These are phyloP conservation scores for Mesoclemmys tuberculata DNA, from an alignment of 2,113 vertebrate species.

Conservation along the genomic window DNA sequence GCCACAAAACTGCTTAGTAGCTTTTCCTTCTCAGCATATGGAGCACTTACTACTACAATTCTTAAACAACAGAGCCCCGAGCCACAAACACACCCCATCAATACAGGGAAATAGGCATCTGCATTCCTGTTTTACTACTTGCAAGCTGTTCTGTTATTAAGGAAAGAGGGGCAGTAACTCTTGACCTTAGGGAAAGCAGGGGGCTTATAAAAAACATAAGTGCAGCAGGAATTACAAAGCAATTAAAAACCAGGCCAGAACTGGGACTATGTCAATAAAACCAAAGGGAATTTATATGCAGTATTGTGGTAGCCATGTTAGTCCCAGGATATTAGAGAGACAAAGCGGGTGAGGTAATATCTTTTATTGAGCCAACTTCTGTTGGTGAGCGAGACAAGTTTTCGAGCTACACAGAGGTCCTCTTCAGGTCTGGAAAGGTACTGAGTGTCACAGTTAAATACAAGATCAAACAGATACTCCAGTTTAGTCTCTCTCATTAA, in stretches of 20 bases:
- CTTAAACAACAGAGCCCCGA: neutral
- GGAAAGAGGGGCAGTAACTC: neutral
- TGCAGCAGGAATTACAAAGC: conserved; percentile 58
- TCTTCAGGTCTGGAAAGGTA: neutral
- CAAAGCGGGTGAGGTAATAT: neutral
- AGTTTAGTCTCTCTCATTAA: neutral
- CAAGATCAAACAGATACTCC: neutral
- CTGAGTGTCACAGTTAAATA: neutral
- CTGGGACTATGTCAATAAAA: neutral
- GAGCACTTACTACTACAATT: neutral
- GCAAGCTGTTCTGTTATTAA: neutral
- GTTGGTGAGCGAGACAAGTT: neutral
- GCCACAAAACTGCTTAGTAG: neutral
- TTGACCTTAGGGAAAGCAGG: conserved; percentile 42
- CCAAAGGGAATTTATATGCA: neutral
- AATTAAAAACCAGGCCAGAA: conserved; percentile 53
- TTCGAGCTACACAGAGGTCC: neutral
- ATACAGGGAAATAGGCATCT: neutral
- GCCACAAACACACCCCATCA: accelerated
- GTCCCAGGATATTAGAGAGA: neutral
- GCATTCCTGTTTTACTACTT: conserved; percentile 28
- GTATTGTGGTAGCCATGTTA: neutral
- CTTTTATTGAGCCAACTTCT: neutral
- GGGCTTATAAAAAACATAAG: conserved; percentile 54
- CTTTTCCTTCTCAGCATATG: neutral